Evolutionary conservation across 2,797 vertebrate genomes (phyloP), one percentile per base, ranked within the genome.

Genomic region (Hirundo rustica): DNA sequence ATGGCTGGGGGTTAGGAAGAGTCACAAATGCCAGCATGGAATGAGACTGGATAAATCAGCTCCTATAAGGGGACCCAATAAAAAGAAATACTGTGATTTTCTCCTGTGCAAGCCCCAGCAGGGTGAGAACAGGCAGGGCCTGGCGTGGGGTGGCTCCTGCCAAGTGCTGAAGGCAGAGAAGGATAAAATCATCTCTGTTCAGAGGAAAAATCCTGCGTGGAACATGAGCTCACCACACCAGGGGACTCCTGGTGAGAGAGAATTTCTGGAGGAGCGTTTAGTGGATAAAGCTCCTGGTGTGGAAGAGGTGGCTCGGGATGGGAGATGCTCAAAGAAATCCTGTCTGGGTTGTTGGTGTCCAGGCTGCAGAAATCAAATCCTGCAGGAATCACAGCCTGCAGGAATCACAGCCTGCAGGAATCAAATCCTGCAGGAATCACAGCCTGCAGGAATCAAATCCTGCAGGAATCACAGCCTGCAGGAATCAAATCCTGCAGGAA

Each of bases 81-180:
- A 25, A 25, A 48, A 36, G 32, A 13, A 94, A 45, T 67, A 50
- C 50, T 62, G 26, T 45, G 36, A 34, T 30, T 71, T n/a, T 92
- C 8, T 45, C 32, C 38, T 40, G 17, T 45, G 38, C 30, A 30
- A 45, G 9, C 16, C 53, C 34, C 16, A 82, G 45, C 38, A 42
- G 2, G 3, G 15, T 13, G 34, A 62, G 44, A 53, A 15, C 4
- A 57, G 21, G 10, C 0, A 2, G 53, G 19, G 8, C 30, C 40
- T 57, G 71, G 32, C 0, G 0, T 36, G 38, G 71, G 22, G 32
- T 0, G 0, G 27, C 15, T 74, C 54, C 66, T 54, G 26, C 15
- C 19, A 57, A n/a, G 21, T 53, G 18, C 42, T 66, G 15, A 57
- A 36, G 65, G 27, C 40, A 67, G 48, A 36, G 15, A 40, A 40